Evolutionary conservation across 2,888 invertebrate species (phyloP).

Genomic region (Spilosoma lubricipeda): DNA sequence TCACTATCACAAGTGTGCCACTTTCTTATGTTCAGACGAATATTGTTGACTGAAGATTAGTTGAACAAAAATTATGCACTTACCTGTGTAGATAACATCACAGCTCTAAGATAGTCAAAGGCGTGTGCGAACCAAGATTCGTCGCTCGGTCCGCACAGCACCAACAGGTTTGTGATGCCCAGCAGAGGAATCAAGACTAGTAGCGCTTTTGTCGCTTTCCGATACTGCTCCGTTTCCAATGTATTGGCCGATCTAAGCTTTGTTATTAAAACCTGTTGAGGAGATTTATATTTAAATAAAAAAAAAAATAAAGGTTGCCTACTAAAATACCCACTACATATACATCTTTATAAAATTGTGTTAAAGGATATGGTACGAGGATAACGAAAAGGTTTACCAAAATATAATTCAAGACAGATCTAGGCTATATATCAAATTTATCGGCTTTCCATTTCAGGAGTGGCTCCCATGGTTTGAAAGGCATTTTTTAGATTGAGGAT

Average conservation of each 20-base stretch:
- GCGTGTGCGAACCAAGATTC: constrained; percentile 91
- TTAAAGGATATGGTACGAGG: too few species aligned
- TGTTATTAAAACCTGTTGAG: constrained; percentile 93
- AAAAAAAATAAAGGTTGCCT: too few species aligned
- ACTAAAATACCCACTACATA: not conserved
- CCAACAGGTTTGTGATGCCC: constrained; percentile 95
- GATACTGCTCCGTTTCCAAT: constrained; percentile 95
- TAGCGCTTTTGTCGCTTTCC: constrained; percentile 96
- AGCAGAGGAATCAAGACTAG: constrained; percentile 96
- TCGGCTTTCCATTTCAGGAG: not conserved
- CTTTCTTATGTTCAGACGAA: too few species aligned
- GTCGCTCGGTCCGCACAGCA: constrained; percentile 93
- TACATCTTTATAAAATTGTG: not conserved
- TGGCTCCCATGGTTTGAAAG: not conserved
- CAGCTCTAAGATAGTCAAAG: constrained; percentile 92
- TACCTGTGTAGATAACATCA: constrained; percentile 96
- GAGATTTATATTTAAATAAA: not conserved
- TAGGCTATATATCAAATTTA: not conserved
- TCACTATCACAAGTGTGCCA: not conserved
- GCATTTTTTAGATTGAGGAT: not conserved
- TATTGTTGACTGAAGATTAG: not conserved
- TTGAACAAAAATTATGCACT: constrained; percentile 37
- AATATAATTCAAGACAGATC: not conserved
- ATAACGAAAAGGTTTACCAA: not conserved
- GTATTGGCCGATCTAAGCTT: constrained; percentile 96